Evolutionary conservation across 1,140 invertebrate genomes (phyloP), one percentile per base, ranked within the genome.

Genomic region (Asobara japonica): DNA sequence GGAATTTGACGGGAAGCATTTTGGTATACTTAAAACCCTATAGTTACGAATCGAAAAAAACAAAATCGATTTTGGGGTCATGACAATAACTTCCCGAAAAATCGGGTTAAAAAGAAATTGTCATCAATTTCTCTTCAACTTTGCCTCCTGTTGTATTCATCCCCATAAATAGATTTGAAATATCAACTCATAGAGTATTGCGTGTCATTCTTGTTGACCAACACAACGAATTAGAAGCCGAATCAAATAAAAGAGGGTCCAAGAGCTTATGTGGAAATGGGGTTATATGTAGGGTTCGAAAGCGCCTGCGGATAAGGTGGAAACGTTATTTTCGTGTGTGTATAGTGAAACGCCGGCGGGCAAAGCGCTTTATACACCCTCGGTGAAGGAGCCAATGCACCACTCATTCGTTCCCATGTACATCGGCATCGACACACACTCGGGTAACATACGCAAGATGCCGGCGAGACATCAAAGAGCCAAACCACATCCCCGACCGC

Each of bases 401-500:
- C 45, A 51, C 51, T 56, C 51, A 56, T 8, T 56, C 20, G 22
- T 56, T 56, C 20, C 51, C 51, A 56, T 56, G 22, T 56, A 56
- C 22, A 56, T 56, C 13, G 51, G 5, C 22, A 56, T 56, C 51
- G 51, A 56, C 51, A 56, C 22, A 56, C 51, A 56, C 51, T 56
- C 51, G 51, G 20, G 10, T 56, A 56, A 56, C 51, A 3, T 11
- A 56, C 51, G 18, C 51, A 56, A 56, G 51, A 56, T 18, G 51
- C 51, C 51, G 51, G 51, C 51, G 51, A 56, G 51, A 56, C 51
- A 56, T 56, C 48, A 56, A 69, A 56, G 66, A 48, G n/a, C 38
- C 29, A 56, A 56, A 13, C n/a, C 45, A n/a, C n/a, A n/a, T n/a
- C n/a, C n/a, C n/a, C n/a, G n/a, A n/a, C n/a, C n/a, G n/a, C n/a